These are phyloP conservation scores for Diplodus puntazzo DNA, from an alignment of 2,797 vertebrate genomes.

Conservation along the genomic window DNA sequence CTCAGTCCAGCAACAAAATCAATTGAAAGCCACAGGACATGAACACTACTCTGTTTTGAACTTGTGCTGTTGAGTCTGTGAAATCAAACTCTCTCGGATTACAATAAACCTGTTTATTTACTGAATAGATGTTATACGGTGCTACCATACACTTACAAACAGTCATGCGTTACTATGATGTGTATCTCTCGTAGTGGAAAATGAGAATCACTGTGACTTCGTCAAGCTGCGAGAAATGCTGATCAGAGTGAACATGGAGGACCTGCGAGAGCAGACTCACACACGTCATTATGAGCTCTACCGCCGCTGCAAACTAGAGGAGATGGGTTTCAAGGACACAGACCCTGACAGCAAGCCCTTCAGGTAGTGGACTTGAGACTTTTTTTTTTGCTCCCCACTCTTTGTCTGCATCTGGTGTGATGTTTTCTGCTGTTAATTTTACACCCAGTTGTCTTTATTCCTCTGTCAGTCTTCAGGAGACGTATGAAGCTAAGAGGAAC, in stretches of 20 bases:
- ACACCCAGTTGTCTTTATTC: neutral
- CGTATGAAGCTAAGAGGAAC: conserved; percentile 98
- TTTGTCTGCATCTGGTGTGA: too few relatives aligned
- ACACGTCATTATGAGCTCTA: conserved; percentile 98
- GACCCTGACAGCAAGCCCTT: conserved; percentile 99
- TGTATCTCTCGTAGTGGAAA: conserved; percentile 90
- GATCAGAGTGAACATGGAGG: conserved; percentile 99
- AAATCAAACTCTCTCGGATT: neutral
- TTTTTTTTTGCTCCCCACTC: neutral
- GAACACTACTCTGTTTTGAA: conserved; percentile 18
- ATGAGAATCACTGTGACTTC: conserved; percentile 98
- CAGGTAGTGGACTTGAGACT: conserved; percentile 84
- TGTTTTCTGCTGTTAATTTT: neutral
- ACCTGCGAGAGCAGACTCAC: conserved; percentile 97
- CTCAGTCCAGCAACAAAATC: conserved; percentile 43
- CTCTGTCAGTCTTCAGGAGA: conserved; percentile 93
- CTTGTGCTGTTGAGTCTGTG: neutral
- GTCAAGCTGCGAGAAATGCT: conserved; percentile 98
- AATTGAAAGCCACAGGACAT: conserved; percentile 34
- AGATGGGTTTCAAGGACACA: conserved; percentile 99
- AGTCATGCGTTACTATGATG: conserved; percentile 7
- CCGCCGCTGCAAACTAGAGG: conserved; percentile 97
- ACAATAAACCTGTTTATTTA: neutral
- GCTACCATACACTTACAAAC: neutral
- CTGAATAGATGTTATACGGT: neutral